Percentiles rank a stretch among this genome's conserved stretches.
phyloP scores from a whole-genome alignment of 2,113 vertebrate species.

The Callithrix jacchus region DNA sequence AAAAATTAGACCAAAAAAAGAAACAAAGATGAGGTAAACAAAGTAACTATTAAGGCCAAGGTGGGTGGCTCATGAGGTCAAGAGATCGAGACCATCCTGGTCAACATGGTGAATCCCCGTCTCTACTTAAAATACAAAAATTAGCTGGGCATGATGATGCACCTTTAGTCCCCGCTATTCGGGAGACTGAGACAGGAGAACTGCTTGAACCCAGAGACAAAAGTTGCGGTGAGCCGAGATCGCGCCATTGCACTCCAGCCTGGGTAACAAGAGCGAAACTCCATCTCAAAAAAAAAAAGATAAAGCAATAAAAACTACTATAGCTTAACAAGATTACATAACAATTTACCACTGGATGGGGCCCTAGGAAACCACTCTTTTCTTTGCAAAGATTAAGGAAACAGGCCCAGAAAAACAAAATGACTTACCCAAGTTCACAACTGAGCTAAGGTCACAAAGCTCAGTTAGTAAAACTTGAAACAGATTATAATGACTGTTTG shows the following conservation, averaged over 20 bases:
- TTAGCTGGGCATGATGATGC: no score
- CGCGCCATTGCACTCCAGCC: no score
- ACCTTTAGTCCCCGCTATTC: no score
- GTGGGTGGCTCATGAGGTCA: no score
- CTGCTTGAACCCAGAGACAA: no score
- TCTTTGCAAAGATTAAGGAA: background rate
- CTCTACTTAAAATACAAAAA: no score
- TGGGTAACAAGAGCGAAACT: no score
- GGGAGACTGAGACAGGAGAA: no score
- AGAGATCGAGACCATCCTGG: no score
- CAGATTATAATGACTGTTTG: background rate
- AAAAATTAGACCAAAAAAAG: background rate
- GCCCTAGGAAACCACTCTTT: background rate
- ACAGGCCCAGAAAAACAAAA: background rate
- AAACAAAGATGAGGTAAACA: background rate
- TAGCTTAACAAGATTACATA: background rate
- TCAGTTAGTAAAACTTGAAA: constrained; percentile 32
- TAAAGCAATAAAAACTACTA: background rate
- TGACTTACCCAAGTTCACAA: background rate
- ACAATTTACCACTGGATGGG: background rate
- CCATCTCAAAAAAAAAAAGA: background rate
- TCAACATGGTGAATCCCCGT: no score
- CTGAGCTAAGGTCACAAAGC: background rate
- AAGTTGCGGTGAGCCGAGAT: no score
- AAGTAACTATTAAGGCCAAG: background rate